phyloP scores from a whole-genome alignment of 2,797 vertebrate genomes.

The Erpetoichthys calabaricus region DNA sequence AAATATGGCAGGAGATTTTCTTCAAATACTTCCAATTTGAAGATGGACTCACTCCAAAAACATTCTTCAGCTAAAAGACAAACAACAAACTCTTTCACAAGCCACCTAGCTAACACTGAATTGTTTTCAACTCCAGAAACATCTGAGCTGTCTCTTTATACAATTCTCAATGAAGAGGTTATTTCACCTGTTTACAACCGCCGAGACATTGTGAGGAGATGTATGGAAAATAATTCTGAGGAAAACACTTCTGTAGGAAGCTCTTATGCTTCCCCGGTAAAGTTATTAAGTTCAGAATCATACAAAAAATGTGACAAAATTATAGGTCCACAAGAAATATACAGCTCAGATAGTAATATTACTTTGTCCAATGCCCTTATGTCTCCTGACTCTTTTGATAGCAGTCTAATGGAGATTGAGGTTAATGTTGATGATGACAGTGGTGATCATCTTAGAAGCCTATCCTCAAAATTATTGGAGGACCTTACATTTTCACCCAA shows the following conservation, averaged over 20 bases:
- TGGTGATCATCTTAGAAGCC: no score
- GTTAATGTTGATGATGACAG: slow-evolving; percentile 57
- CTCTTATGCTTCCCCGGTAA: slow-evolving; percentile 28
- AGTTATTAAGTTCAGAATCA: slow-evolving; percentile 24
- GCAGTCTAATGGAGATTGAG: slow-evolving; percentile 61
- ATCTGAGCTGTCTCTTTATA: slow-evolving; percentile 47
- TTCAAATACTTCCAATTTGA: slow-evolving; percentile 12
- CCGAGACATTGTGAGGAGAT: slow-evolving; percentile 25
- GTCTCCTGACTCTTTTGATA: slow-evolving; percentile 38
- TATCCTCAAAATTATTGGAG: slow-evolving; percentile 18
- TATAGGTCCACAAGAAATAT: slow-evolving; percentile 19
- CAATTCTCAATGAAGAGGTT: slow-evolving; percentile 54
- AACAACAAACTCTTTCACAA: slow-evolving; percentile 21
- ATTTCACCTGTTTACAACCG: slow-evolving; percentile 42
- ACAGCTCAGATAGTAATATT: slow-evolving; percentile 24
- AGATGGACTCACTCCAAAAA: slow-evolving; percentile 22
- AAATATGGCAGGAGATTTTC: slow-evolving; percentile 17
- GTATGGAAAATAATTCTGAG: slow-evolving; percentile 10
- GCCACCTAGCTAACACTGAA: slow-evolving; percentile 25
- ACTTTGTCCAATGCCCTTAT: slow-evolving; percentile 26
- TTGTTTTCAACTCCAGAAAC: slow-evolving; percentile 52
- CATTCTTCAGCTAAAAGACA: slow-evolving; percentile 16
- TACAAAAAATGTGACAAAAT: slow-evolving; percentile 14
- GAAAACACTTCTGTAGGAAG: slow-evolving; percentile 20
- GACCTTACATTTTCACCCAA: slow-evolving; percentile 22